phyloP scores from a whole-genome alignment of 2,888 invertebrate species.

The Lepeophtheirus nordmannii region DNA sequence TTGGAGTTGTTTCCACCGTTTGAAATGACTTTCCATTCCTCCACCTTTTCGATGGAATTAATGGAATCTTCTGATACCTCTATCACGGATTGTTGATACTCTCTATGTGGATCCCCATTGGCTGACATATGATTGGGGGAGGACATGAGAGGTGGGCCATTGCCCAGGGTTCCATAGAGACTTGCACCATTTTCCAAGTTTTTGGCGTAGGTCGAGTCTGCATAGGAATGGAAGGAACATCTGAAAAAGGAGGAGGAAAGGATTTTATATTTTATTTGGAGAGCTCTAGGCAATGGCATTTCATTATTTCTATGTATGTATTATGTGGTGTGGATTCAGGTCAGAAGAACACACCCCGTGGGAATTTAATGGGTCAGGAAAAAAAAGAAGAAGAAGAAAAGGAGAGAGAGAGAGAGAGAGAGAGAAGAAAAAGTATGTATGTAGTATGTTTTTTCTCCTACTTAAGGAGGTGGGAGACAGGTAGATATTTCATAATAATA shows the following conservation, averaged over 20 bases:
- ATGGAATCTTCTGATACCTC: constrained; percentile 24
- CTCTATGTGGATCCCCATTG: constrained; percentile 4
- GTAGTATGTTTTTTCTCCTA: no score
- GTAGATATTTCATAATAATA: no score
- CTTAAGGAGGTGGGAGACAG: no score
- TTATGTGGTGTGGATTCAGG: constrained; percentile 7
- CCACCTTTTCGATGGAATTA: constrained; percentile 15
- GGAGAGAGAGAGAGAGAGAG: not conserved
- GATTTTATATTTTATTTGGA: not conserved
- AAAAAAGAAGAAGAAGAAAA: not conserved
- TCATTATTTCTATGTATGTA: not conserved
- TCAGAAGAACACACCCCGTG: constrained; percentile 1
- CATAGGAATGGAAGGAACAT: constrained; percentile 94
- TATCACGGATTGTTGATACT: constrained; percentile 21
- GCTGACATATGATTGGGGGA: not conserved
- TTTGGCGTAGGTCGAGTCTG: constrained; percentile 81
- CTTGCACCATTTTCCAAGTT: constrained; percentile 40
- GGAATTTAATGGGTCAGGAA: not conserved
- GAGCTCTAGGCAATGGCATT: not conserved
- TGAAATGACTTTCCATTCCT: constrained; percentile 13
- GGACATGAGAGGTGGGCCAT: constrained; percentile 6
- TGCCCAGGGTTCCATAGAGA: constrained; percentile 22
- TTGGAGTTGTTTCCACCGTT: not conserved
- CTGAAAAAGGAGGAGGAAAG: constrained; percentile 26
- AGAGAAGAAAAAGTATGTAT: not conserved